Evolutionary conservation across 2,113 vertebrate species (phyloP).

Genomic region (Sinocyclocheilus maitianheensis): DNA sequence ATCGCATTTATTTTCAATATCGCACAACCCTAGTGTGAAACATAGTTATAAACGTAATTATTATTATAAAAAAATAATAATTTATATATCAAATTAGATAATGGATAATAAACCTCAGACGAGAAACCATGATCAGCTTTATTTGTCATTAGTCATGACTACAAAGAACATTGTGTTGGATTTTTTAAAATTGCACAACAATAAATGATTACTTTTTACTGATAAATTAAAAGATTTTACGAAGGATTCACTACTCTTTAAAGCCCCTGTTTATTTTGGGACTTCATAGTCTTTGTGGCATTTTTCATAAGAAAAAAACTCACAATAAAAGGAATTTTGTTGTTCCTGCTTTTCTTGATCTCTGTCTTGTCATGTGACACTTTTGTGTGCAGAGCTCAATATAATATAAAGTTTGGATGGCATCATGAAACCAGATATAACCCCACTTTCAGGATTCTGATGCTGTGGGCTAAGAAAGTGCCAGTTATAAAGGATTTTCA

Average conservation of each 20-base stretch:
- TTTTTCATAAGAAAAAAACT: slow-evolving; percentile 4
- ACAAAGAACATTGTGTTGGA: neutral
- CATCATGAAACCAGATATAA: slow-evolving; percentile 14
- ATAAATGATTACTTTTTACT: too few relatives aligned
- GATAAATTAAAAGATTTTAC: neutral
- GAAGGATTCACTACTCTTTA: neutral
- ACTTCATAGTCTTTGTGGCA: neutral
- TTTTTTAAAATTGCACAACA: neutral
- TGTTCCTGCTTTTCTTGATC: slow-evolving; percentile 4
- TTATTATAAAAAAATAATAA: too few relatives aligned
- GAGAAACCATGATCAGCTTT: neutral
- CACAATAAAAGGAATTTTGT: neutral
- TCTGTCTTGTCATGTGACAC: neutral
- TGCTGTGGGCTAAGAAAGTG: slow-evolving; percentile 13
- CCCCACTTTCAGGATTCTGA: neutral
- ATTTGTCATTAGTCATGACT: neutral
- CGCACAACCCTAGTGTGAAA: too few relatives aligned
- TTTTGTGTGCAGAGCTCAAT: slow-evolving; percentile 9
- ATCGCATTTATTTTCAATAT: too few relatives aligned
- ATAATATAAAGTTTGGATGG: slow-evolving; percentile 21
- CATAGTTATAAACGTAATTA: too few relatives aligned
- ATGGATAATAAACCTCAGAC: neutral
- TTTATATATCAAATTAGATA: neutral
- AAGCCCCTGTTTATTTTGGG: neutral
- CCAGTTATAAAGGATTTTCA: slow-evolving; percentile 10